phyloP scores from a whole-genome alignment of 2,113 vertebrate genomes.

The Ailurus styani region DNA sequence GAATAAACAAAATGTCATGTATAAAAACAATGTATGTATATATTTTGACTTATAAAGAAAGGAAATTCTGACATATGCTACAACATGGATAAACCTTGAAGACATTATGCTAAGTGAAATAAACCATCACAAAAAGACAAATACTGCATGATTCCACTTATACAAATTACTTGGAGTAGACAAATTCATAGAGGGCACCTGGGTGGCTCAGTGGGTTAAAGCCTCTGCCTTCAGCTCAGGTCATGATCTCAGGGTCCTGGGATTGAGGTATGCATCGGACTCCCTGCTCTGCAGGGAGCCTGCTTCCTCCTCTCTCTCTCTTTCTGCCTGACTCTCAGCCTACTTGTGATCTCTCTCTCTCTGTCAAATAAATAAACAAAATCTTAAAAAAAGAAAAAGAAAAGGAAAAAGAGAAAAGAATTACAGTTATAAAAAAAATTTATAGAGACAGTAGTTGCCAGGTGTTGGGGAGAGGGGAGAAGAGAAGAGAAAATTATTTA shows the following conservation, averaged over 20 bases:
- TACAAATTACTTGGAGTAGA: neutral
- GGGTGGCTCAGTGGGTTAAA: no score
- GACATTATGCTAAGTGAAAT: neutral
- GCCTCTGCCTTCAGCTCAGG: no score
- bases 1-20: neutral
- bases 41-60: neutral
- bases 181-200: neutral
- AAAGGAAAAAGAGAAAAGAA: no score
- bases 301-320: no score
- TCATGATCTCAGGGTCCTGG: no score
- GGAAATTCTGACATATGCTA: neutral
- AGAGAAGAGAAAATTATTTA: neutral
- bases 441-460: neutral
- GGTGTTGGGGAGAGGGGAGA: neutral
- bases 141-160: neutral
- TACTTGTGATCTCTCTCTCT: no score
- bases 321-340: no score
- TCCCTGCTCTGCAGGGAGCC: no score
- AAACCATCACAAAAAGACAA: neutral
- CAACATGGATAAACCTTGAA: neutral
- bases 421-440: no score
- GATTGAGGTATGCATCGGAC: no score
- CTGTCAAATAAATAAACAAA: no score
- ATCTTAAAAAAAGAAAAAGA: no score
- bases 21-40: neutral